phyloP scores from a whole-genome alignment of 2,888 invertebrate species.

The Philaethria dido region DNA sequence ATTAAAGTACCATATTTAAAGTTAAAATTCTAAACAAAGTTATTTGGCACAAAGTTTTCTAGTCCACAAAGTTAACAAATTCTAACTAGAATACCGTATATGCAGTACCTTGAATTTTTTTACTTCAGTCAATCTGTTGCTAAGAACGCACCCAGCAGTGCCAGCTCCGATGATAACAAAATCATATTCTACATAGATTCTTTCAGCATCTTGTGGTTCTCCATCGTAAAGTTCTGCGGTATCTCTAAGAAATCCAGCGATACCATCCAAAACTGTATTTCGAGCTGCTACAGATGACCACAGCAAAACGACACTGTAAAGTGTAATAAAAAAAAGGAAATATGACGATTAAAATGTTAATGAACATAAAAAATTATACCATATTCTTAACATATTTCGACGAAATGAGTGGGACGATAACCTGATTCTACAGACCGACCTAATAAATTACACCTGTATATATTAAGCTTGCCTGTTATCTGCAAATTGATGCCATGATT shows the following conservation, averaged over 20 bases:
- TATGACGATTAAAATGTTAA: too few species aligned
- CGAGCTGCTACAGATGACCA: slow-evolving; percentile 36
- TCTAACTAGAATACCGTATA: neutral
- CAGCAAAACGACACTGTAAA: slow-evolving; percentile 18
- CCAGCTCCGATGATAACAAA: slow-evolving; percentile 72
- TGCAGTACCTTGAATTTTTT: slow-evolving; percentile 59
- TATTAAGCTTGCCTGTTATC: too few species aligned
- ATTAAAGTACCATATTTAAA: too few species aligned
- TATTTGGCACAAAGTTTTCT: too few species aligned
- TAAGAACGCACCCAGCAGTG: slow-evolving; percentile 66
- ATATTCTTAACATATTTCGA: too few species aligned
- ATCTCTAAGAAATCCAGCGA: slow-evolving; percentile 53
- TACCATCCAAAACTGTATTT: slow-evolving; percentile 51
- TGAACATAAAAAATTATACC: too few species aligned
- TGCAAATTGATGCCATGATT: too few species aligned
- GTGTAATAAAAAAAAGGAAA: neutral
- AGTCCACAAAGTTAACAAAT: neutral
- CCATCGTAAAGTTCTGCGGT: slow-evolving; percentile 49
- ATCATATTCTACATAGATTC: slow-evolving; percentile 58
- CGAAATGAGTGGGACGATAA: too few species aligned
- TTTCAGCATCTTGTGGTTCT: slow-evolving; percentile 53
- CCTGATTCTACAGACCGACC: too few species aligned
- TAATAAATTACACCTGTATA: too few species aligned
- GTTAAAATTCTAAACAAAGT: too few species aligned
- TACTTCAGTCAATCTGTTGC: slow-evolving; percentile 70